These are phyloP conservation scores for Spisula subtruncata DNA, from an alignment of 2,888 invertebrate genomes.

Conservation along the genomic window DNA sequence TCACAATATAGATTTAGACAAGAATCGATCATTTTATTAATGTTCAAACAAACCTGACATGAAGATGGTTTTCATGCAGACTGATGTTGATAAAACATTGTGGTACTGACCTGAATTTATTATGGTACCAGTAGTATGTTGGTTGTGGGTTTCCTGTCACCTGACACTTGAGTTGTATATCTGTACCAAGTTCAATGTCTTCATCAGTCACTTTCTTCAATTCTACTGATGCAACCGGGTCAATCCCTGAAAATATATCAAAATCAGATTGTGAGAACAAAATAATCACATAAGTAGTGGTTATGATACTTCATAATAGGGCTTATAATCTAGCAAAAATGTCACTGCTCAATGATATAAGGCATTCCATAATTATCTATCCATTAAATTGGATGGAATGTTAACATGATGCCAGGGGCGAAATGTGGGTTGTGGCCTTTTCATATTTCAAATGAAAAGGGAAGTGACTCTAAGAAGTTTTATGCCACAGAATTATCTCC, in stretches of 20 bases:
- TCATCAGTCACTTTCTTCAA: conserved; percentile 85
- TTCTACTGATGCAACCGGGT: conserved; percentile 89
- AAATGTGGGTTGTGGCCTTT: no score
- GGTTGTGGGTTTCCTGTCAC: conserved; percentile 91
- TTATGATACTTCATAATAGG: no score
- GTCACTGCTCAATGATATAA: no score
- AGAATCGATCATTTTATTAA: no score
- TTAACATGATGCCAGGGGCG: no score
- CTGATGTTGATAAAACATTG: background rate
- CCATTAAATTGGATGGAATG: no score
- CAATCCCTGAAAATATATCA: conserved; percentile 89
- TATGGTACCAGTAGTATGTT: conserved; percentile 91
- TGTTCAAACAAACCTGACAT: background rate
- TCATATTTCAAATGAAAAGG: no score
- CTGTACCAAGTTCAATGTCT: conserved; percentile 88
- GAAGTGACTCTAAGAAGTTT: no score
- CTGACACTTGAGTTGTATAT: conserved; percentile 90
- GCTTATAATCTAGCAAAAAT: no score
- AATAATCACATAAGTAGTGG: background rate
- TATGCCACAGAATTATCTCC: no score
- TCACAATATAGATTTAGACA: no score
- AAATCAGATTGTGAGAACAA: background rate
- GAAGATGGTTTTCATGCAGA: background rate
- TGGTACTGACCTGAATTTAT: conserved; percentile 82
- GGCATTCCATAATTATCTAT: no score